Evolutionary conservation across 2,113 vertebrate species (phyloP).

Genomic region (Pteropus alecto): DNA sequence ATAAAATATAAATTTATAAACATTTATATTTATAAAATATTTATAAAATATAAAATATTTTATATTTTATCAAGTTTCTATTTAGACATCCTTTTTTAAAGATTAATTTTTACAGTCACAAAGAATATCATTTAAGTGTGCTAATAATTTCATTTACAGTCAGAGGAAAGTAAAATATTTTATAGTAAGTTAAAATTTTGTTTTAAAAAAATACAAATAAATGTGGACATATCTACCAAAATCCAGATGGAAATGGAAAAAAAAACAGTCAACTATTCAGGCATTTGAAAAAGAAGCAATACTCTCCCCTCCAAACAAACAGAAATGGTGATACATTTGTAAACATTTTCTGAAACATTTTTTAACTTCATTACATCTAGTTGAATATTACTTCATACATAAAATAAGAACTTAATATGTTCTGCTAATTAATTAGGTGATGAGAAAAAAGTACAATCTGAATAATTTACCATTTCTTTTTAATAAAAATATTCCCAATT

Average conservation of each 20-base stretch:
- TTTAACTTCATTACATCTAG: neutral
- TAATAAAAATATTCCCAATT: conserved; percentile 40
- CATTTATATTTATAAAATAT: no score
- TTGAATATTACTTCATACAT: conserved; percentile 32
- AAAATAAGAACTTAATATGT: conserved; percentile 18
- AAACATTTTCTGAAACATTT: conserved; percentile 4
- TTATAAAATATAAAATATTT: no score
- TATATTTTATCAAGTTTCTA: neutral
- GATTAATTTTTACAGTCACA: neutral
- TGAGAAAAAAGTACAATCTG: conserved; percentile 40
- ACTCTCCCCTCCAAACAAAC: neutral
- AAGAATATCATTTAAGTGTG: neutral
- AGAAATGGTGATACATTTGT: neutral
- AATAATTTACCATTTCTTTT: conserved; percentile 59
- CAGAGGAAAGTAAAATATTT: neutral
- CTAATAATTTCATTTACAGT: neutral
- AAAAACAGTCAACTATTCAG: neutral
- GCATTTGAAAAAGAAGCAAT: neutral
- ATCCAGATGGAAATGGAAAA: neutral
- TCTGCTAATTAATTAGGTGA: conserved; percentile 65
- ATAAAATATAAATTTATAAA: no score
- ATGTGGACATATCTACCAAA: neutral
- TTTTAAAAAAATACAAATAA: neutral
- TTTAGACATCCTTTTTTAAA: neutral
- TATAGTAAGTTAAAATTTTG: neutral